Evolutionary conservation across 1,140 invertebrate genomes (phyloP), one percentile per base, ranked within the genome.

Genomic region (Brachionus rubens): DNA sequence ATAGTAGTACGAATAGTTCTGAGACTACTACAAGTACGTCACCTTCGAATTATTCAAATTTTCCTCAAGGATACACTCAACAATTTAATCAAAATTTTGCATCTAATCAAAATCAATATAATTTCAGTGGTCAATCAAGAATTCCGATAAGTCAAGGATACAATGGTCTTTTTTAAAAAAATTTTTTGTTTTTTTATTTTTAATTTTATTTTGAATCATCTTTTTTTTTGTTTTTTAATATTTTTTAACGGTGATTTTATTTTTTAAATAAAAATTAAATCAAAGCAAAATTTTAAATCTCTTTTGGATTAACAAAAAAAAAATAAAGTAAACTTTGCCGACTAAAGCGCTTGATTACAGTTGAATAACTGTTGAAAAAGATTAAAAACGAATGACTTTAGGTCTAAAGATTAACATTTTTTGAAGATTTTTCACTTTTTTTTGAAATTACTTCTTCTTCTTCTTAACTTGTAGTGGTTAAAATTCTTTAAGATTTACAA

Each of bases 331-430:
- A n/a, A n/a, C n/a, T n/a, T n/a, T n/a, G n/a, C n/a, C n/a, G n/a
- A n/a, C n/a, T n/a, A n/a, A n/a, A n/a, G n/a, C n/a, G n/a, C 54
- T 59, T 59, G 54, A 59, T 59, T 59, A 59, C 54, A 59, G 54
- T 59, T 59, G 54, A 59, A 30, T 59, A 59, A 59, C 36, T 59
- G 33, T n/a, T 48, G 3, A 36, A 36, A 36, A 36, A 36, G 3
- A 5, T 36, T 36, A 36, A 36, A 5, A 36, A 36, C 3, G 9
- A 36, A 36, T 36, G 9, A 36, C 9, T 36, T 36, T 36, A 36
- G 33, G 9, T 36, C 9, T 36, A 5, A 36, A 36, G 9, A 36
- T 36, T 36, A n/a, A n/a, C n/a, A n/a, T n/a, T n/a, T n/a, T n/a
- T n/a, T n/a, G n/a, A n/a, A n/a, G n/a, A n/a, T n/a, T n/a, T n/a